phyloP scores from a whole-genome alignment of 2,797 vertebrate genomes.

The Lithobates sylvaticus region DNA sequence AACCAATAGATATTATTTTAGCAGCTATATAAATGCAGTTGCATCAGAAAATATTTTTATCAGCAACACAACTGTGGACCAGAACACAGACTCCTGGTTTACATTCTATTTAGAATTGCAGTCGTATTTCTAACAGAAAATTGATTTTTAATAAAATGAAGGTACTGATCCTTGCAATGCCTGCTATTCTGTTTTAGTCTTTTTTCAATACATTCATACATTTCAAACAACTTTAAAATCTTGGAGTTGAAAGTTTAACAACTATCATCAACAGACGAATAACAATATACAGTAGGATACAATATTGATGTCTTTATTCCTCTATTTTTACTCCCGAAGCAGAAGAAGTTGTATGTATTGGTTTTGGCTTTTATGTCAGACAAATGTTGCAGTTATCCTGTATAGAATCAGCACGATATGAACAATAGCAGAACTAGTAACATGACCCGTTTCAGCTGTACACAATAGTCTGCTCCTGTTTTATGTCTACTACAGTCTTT shows the following conservation, averaged over 20 bases:
- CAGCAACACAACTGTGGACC: too few species aligned
- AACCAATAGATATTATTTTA: too few species aligned
- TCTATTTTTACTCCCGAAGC: background rate
- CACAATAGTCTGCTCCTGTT: background rate
- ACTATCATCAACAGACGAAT: background rate
- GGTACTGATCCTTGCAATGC: background rate
- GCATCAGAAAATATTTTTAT: too few species aligned
- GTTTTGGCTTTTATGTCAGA: conserved; percentile 12
- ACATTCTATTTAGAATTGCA: background rate
- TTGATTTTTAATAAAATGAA: background rate
- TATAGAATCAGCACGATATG: background rate
- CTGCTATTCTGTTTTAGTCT: background rate
- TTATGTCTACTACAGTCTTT: background rate
- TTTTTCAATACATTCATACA: background rate
- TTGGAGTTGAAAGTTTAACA: background rate
- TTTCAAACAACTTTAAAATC: background rate
- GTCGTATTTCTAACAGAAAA: background rate
- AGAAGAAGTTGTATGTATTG: background rate
- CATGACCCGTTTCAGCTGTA: background rate
- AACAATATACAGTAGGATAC: background rate
- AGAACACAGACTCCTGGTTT: background rate
- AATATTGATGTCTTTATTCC: background rate
- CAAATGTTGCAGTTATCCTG: background rate
- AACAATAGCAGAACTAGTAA: background rate
- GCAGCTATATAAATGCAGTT: too few species aligned